Base-by-base conservation (phyloP, 2,888 invertebrate species). In the Sesamia inferens region DNA sequence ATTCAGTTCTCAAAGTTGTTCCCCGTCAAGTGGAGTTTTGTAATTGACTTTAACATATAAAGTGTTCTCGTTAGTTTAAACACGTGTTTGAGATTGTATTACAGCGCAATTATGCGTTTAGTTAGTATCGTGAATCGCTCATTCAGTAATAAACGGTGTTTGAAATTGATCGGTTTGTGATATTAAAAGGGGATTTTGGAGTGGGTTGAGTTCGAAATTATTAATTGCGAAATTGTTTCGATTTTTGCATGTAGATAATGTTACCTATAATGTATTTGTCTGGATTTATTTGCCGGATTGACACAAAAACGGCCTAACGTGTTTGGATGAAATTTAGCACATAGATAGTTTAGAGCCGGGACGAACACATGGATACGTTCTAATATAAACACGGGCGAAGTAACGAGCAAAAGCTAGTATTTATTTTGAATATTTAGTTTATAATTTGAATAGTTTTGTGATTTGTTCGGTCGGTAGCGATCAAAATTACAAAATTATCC, bases 21-120 rank as follows among this genome's bases (percentile, higher is more conserved):
- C 83, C 81, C 75, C 76, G 79, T 83, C 78, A 83, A 84, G 82
- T 80, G 81, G 68, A 84, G 76, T 84, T 82, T 80, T 81, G 86
- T 89, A 90, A 91, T 92, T 88, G 90, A 92, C 88, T 84, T 88
- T 83, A 88, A 88, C 81, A 88, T 89, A 83, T 78, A 88, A 88
- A 88, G 85, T 84, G 86, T 85, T 75, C 88, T 90, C 62, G 80
- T 75, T 82, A 70, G 62, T 68, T 39, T 83, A 79, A 87, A 88
- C 88, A 88, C 88, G 91, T 89, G 89, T 85, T 88, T 55, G 79
- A 81, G 81, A 82, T 84, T 83, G 80, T 81, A 76, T 85, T 74
- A 79, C 79, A 77, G 42, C 66, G 73, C 76, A 86, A 80, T 85
- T 85, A 86, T 77, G 74, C 68, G 67, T 79, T 80, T 79, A 85